phyloP scores from a whole-genome alignment of 2,113 vertebrate genomes.

The Carassius carassius region DNA sequence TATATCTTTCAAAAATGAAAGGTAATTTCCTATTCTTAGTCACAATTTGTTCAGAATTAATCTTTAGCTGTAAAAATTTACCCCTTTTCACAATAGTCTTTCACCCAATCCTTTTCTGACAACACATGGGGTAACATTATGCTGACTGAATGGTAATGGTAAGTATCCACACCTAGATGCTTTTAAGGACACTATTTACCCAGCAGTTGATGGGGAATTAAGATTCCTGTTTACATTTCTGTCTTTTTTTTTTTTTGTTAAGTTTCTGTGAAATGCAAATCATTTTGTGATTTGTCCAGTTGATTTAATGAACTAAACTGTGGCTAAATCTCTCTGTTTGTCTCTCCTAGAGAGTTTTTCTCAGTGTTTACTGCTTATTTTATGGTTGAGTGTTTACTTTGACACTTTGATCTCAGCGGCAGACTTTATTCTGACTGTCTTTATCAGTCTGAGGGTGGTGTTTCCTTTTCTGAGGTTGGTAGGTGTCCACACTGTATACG shows the following conservation, averaged over 20 bases:
- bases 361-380: conserved; percentile 20
- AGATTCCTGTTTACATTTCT: neutral
- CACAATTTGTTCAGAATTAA: conserved; percentile 8
- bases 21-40: conserved; percentile 25
- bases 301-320: conserved; percentile 3
- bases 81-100: neutral
- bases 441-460: neutral
- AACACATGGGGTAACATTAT: neutral
- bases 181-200: neutral
- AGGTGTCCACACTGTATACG: conserved; percentile 22
- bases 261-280: conserved; percentile 10
- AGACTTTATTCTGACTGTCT: conserved; percentile 15
- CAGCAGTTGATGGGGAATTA: neutral
- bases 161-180: neutral
- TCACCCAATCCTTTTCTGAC: neutral
- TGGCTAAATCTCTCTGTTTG: neutral
- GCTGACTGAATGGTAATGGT: neutral
- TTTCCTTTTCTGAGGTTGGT: conserved; percentile 32
- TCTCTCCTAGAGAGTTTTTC: neutral
- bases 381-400: conserved; percentile 4
- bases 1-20: neutral
- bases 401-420: conserved; percentile 24
- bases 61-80: neutral
- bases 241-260: neutral
- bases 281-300: neutral